Conservation (phyloP, 2,797 vertebrate genomes). For the Vultur gryphus region DNA sequence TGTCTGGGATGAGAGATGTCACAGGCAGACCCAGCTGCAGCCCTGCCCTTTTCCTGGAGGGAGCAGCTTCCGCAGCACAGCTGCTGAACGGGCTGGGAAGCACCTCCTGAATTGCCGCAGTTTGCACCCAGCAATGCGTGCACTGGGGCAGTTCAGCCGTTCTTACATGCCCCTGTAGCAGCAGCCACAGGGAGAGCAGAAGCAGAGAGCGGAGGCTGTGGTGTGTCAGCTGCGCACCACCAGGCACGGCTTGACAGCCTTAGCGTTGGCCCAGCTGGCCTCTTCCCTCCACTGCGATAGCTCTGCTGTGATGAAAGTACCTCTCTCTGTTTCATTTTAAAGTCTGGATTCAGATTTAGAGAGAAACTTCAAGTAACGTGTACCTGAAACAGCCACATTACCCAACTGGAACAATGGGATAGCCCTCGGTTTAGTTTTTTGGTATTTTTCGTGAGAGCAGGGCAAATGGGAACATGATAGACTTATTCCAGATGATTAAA, state of each 20-base stretch:
- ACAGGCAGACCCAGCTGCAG: background rate
- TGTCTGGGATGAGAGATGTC: background rate
- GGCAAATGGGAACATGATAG: background rate
- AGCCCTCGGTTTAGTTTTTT: background rate
- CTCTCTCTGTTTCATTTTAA: background rate
- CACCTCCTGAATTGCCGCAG: background rate
- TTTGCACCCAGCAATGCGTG: background rate
- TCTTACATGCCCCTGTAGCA: background rate
- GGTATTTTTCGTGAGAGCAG: background rate
- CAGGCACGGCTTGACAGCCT: rapidly evolving
- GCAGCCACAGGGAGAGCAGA: background rate
- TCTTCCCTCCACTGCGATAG: rapidly evolving
- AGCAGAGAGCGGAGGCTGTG: rapidly evolving
- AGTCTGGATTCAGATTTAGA: background rate
- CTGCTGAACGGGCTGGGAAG: background rate
- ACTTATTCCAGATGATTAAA: background rate
- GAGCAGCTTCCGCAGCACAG: rapidly evolving
- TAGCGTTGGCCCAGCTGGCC: background rate
- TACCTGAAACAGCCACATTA: background rate
- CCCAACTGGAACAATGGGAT: background rate
- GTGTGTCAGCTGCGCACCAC: background rate
- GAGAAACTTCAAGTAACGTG: background rate
- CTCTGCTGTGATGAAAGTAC: background rate
- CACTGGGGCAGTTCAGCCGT: background rate
- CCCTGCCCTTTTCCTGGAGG: background rate